Conservation (phyloP, 1,140 invertebrate genomes). For the Campodea augens region DNA sequence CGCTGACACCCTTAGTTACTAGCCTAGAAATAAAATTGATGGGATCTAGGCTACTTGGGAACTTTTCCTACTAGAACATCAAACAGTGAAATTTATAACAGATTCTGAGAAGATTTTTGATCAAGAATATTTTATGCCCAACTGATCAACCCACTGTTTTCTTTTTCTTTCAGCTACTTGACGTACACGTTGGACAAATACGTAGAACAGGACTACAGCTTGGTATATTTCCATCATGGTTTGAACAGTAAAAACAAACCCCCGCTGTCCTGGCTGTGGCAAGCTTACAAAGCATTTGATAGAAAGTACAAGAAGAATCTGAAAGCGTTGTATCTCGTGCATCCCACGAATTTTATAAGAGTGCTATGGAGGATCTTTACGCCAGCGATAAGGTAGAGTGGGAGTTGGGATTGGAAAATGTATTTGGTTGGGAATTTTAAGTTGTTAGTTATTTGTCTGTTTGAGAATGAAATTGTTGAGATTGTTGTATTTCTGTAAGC, state of each 20-base stretch:
- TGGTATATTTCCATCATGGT: slow-evolving; percentile 98
- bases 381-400: slow-evolving; percentile 62
- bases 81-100: too few species aligned
- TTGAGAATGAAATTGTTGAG: too few species aligned
- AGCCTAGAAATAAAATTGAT: too few species aligned
- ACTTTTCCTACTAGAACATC: too few species aligned
- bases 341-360: slow-evolving; percentile 94
- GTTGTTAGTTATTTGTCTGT: too few species aligned
- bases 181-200: slow-evolving; percentile 91
- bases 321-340: slow-evolving; percentile 93
- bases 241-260: slow-evolving; percentile 94
- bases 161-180: slow-evolving; percentile 48
- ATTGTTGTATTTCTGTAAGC: too few species aligned
- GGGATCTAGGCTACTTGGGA: too few species aligned
- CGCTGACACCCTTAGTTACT: too few species aligned
- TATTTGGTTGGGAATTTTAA: too few species aligned
- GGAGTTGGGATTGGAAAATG: not conserved
- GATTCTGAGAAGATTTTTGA: too few species aligned
- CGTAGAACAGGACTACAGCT: slow-evolving; percentile 95
- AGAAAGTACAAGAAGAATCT: slow-evolving; percentile 99
- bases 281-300: slow-evolving; percentile 95
- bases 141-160: too few species aligned
- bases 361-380: slow-evolving; percentile 90
- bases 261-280: slow-evolving; percentile 82
- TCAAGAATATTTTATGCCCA: too few species aligned